Base-by-base conservation (phyloP, 2,888 invertebrate genomes). In the Uropetala carovei region DNA sequence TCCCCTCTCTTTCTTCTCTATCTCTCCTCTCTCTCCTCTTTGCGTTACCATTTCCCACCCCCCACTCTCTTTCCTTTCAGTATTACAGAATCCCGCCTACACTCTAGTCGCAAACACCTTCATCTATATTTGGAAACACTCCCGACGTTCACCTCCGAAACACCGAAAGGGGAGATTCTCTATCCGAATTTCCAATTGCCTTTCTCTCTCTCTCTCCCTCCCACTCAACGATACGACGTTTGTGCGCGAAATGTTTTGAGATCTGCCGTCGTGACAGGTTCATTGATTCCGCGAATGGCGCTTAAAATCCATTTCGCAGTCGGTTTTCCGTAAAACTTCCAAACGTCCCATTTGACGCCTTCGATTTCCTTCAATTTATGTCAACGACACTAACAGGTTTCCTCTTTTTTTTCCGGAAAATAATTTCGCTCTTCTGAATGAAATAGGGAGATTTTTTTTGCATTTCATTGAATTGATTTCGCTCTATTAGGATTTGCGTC, bases 221-320 rank as follows among this genome's bases (percentile, higher is more conserved):
- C n/a, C n/a, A n/a, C n/a, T 18, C 60, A 60, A 13, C 75, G 3
- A 75, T 13, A 27, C 75, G 22, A 22, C 75, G 27, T 75, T 75
- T 75, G 75, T 27, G 27, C 75, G 75, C 75, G 27, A 75, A 75
- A 75, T 22, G 75, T 75, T 75, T 75, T 75, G 75, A 75, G 75
- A 22, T 75, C 27, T 75, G 68, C 68, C 68, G 27, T 27, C 22
- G 27, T 75, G 75, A 75, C 75, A 75, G 75, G 22, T 75, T 27
- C 75, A 75, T 75, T 75, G 75, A 75, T 75, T 75, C 75, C 75
- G 27, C 75, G 75, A 27, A 75, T 22, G 22, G 10, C 27, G 75
- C 75, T 75, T 75, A 75, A 75, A 75, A 75, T 75, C 22, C 75
- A 75, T 75, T 75, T 22, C 27, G 75, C 75, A 18, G 11, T 13